Conservation (phyloP, 2,797 vertebrate genomes). For the Setipinna tenuifilis region DNA sequence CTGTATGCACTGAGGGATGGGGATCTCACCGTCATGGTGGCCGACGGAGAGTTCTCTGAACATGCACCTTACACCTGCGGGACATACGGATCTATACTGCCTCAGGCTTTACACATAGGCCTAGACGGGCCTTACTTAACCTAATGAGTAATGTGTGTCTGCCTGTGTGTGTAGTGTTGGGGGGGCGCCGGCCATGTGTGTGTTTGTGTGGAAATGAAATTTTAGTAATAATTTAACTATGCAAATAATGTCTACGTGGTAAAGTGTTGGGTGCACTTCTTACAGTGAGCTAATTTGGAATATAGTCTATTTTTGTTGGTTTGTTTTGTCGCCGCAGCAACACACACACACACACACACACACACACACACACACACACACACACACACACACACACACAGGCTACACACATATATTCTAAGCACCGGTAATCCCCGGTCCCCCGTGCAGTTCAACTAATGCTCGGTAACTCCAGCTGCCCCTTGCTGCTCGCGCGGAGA, state of each 20-base stretch:
- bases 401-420: not conserved
- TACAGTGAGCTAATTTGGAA: not conserved
- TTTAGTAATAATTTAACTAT: not conserved
- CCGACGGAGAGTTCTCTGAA: too few species aligned
- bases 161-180: too few species aligned
- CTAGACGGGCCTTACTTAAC: too few species aligned
- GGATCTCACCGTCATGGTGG: too few species aligned
- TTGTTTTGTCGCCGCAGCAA: not conserved
- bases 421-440: constrained; percentile 16
- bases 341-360: constrained; percentile 13
- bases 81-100: too few species aligned
- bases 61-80: too few species aligned
- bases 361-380: constrained; percentile 4
- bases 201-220: not conserved
- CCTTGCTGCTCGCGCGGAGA: not conserved
- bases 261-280: not conserved
- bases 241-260: not conserved
- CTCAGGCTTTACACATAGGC: too few species aligned
- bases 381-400: not conserved
- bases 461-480: constrained; percentile 22
- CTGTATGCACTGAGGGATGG: too few species aligned
- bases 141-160: too few species aligned
- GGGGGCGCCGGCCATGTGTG: too few species aligned
- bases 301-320: not conserved
- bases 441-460: constrained; percentile 4